Evolutionary conservation across 2,113 vertebrate species (phyloP).

Genomic region (Archilochus colubris): DNA sequence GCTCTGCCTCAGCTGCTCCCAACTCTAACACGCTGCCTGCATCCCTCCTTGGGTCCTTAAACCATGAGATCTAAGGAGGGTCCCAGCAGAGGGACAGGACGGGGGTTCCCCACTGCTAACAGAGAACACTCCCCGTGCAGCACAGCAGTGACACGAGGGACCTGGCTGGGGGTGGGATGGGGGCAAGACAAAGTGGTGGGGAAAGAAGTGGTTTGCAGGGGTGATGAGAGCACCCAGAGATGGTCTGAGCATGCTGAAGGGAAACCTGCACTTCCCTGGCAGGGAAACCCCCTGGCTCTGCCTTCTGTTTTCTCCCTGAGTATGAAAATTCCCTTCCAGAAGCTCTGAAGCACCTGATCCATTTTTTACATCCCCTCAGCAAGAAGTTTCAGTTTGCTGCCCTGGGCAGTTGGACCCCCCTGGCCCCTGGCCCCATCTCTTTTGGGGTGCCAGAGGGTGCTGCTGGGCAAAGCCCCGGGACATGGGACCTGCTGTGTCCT

Average conservation of each 20-base stretch:
- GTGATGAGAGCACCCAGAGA: too few relatives aligned
- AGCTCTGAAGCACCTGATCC: not conserved
- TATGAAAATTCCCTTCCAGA: not conserved
- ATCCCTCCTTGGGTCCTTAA: not conserved
- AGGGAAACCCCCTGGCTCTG: not conserved
- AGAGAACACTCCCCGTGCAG: not conserved
- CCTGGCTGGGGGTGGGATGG: fast-evolving
- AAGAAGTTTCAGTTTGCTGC: too few relatives aligned
- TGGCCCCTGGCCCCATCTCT: not conserved
- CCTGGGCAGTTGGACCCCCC: fast-evolving
- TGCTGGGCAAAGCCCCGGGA: too few relatives aligned
- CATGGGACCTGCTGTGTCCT: too few relatives aligned
- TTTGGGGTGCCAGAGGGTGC: too few relatives aligned
- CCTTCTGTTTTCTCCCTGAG: not conserved
- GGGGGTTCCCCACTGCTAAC: not conserved
- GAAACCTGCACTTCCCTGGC: not conserved
- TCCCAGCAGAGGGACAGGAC: not conserved
- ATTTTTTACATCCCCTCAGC: not conserved
- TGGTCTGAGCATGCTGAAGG: not conserved
- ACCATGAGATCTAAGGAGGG: not conserved
- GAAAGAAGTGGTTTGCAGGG: not conserved
- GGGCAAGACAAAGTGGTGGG: not conserved
- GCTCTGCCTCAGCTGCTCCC: not conserved
- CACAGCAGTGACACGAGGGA: too few relatives aligned
- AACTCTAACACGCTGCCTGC: not conserved